Evolutionary conservation across 2,113 vertebrate genomes (phyloP).

Genomic region (Corythoichthys haematopterus): DNA sequence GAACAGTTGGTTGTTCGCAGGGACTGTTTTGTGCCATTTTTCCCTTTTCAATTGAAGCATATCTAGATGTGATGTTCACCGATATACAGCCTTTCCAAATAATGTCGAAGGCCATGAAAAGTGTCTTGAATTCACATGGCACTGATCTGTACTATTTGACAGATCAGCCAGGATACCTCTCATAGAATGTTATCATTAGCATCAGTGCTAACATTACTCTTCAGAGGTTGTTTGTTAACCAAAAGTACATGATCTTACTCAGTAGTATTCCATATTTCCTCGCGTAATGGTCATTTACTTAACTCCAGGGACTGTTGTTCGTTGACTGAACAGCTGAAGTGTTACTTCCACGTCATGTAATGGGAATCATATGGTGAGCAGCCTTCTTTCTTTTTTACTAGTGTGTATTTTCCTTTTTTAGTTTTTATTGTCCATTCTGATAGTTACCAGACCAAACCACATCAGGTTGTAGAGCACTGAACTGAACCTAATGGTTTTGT

Average conservation of each 20-base stretch:
- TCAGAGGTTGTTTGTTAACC: not conserved
- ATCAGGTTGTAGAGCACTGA: not conserved
- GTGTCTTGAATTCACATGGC: not conserved
- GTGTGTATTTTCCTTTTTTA: not conserved
- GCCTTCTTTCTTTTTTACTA: too few relatives aligned
- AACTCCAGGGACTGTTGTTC: not conserved
- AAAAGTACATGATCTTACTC: not conserved
- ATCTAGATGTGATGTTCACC: conserved; percentile 1
- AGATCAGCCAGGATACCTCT: not conserved
- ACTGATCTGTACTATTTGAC: not conserved
- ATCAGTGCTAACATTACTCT: not conserved
- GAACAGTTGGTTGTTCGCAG: not conserved
- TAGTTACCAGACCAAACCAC: not conserved
- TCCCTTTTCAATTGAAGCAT: not conserved
- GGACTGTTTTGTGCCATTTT: not conserved
- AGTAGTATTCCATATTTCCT: not conserved
- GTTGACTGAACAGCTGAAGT: not conserved
- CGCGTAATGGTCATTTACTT: not conserved
- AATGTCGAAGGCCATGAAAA: not conserved
- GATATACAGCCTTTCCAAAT: not conserved
- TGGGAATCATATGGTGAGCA: not conserved
- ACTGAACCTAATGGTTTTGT: not conserved
- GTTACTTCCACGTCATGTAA: not conserved
- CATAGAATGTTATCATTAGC: not conserved
- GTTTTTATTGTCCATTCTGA: not conserved